Conservation (phyloP, 2,888 invertebrate genomes). For the Eupsilia transversa region DNA sequence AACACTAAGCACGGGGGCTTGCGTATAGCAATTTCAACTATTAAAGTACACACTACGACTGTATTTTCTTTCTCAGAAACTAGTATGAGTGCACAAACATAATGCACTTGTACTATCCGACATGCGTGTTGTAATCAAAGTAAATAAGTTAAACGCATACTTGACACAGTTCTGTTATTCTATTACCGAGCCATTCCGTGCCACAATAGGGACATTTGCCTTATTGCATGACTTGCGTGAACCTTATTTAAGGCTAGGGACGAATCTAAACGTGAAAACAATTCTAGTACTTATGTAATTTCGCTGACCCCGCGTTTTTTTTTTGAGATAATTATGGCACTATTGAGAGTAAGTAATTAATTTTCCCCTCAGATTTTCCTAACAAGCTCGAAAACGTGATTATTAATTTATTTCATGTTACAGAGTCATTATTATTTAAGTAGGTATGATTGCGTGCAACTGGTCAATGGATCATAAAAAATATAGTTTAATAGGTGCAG, state of each 20-base stretch:
- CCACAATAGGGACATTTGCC: slow-evolving; percentile 33
- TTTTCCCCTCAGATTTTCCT: background rate
- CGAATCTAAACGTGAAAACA: background rate
- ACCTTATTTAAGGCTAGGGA: background rate
- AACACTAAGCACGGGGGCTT: background rate
- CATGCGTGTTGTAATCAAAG: slow-evolving; percentile 53
- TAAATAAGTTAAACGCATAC: slow-evolving; percentile 62
- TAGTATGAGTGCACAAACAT: slow-evolving; percentile 43
- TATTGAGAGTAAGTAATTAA: background rate
- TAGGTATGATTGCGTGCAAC: background rate
- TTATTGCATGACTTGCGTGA: background rate
- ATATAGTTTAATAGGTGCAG: background rate
- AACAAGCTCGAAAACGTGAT: slow-evolving; percentile 1
- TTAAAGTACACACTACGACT: background rate
- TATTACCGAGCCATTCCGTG: slow-evolving; percentile 33
- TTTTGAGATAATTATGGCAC: background rate
- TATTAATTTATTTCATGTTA: background rate
- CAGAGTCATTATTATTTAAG: background rate
- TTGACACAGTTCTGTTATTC: slow-evolving; percentile 64
- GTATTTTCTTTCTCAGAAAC: slow-evolving; percentile 38
- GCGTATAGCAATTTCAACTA: background rate
- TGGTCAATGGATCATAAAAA: background rate
- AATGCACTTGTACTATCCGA: slow-evolving; percentile 38
- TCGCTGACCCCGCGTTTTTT: background rate
- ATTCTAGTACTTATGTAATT: background rate